Base-by-base conservation (phyloP, 1,140 invertebrate genomes). In the Tetragnatha versicolor region DNA sequence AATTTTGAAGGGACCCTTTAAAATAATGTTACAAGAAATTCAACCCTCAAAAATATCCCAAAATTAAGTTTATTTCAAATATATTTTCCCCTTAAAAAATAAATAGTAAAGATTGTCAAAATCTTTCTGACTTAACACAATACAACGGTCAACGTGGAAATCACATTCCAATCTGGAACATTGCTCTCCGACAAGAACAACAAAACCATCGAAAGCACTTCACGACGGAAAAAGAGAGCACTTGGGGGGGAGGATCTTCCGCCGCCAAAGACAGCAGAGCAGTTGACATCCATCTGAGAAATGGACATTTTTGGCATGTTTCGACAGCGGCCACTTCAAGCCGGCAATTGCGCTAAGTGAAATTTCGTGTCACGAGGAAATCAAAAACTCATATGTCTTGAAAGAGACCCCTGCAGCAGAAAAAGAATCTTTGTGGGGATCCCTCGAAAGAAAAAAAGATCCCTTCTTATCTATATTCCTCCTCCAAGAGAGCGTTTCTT, bases 221-320 rank as follows among this genome's bases (percentile, higher is more conserved):
- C 0, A 53, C 22, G 27, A 53, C 10, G 25, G 49, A 2, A 20
- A 25, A 20, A 22, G 14, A 25, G 10, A 53, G 10, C 20, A 9
- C 14, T 25, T 53, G 22, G 7, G 7, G 49, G 20, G 27, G 14
- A 20, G 29, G 10, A 12, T 20, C 31, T 39, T 22, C 12, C 29
- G 33, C 6, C 22, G 25, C 5, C 14, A 27, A 42, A 39, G 5
- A 42, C 35, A n/a, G 2, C 25, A 29, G 31, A n/a, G n/a, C n/a
- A n/a, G n/a, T n/a, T n/a, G n/a, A n/a, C n/a, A n/a, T n/a, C n/a
- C n/a, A n/a, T n/a, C n/a, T n/a, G 63, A 66, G n/a, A 47, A 66
- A 66, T 47, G 63, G 63, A 49, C 63, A 66, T 66, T 66, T 66
- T 47, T 66, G 63, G 39, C 63, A 33, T 66, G 63, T 66, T 66